phyloP scores from a whole-genome alignment of 2,888 invertebrate species.

The Automeris io region DNA sequence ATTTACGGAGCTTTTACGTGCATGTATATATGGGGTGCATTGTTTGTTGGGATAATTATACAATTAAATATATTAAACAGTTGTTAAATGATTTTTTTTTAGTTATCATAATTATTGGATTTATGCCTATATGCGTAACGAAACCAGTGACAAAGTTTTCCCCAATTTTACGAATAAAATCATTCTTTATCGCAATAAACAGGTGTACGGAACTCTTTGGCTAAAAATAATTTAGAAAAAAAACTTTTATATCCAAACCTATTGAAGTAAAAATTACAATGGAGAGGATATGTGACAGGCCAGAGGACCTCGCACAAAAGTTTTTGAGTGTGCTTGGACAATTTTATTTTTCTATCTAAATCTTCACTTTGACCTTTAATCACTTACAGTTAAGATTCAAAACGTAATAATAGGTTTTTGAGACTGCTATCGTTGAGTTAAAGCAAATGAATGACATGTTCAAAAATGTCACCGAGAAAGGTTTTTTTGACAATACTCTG shows the following conservation, averaged over 20 bases:
- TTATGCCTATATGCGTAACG: too few relatives aligned
- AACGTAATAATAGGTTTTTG: constrained; percentile 17
- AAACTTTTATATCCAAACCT: constrained; percentile 48
- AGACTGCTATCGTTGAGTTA: constrained; percentile 8
- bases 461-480: constrained; percentile 69
- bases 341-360: constrained; percentile 15
- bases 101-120: too few relatives aligned
- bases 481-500: constrained; percentile 61
- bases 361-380: constrained; percentile 6
- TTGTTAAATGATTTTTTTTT: too few relatives aligned
- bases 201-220: constrained; percentile 61
- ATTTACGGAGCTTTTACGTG: too few relatives aligned
- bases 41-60: too few relatives aligned
- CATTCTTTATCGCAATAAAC: constrained; percentile 14
- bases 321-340: constrained; percentile 48
- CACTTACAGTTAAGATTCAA: constrained; percentile 21
- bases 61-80: too few relatives aligned
- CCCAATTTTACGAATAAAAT: too few relatives aligned
- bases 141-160: too few relatives aligned
- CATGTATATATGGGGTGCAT: too few relatives aligned
- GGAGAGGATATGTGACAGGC: constrained; percentile 72
- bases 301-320: constrained; percentile 65
- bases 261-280: constrained; percentile 67
- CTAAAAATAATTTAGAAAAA: constrained; percentile 39
- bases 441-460: constrained; percentile 63